These are phyloP conservation scores for Dasypus novemcinctus DNA, from an alignment of 2,113 vertebrate species.

Conservation along the genomic window DNA sequence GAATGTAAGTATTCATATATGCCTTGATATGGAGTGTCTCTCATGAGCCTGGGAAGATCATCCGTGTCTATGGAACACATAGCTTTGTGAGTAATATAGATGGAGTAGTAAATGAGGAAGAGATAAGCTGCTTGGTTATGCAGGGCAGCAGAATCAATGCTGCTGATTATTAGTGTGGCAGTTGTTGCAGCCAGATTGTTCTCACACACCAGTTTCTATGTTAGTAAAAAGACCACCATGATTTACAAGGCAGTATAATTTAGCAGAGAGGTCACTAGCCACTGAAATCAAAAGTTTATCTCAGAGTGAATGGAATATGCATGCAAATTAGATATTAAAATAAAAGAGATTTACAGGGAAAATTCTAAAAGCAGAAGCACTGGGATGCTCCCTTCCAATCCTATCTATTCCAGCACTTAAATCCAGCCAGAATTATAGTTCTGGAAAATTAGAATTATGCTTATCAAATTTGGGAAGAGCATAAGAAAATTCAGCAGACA, in stretches of 20 bases:
- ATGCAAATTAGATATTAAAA: slow-evolving; percentile 51
- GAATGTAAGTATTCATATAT: background rate
- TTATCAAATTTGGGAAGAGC: background rate
- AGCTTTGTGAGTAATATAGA: background rate
- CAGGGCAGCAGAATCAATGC: background rate
- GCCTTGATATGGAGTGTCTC: background rate
- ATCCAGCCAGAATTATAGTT: background rate
- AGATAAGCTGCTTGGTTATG: background rate
- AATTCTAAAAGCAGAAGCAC: slow-evolving; percentile 15
- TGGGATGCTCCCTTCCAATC: slow-evolving; percentile 27
- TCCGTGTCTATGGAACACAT: too few species aligned
- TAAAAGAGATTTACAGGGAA: slow-evolving; percentile 46
- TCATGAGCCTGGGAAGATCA: background rate
- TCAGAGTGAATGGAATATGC: background rate
- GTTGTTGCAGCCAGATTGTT: background rate
- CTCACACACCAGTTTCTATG: background rate
- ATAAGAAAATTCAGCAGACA: background rate
- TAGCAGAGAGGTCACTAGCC: background rate
- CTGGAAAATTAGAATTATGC: slow-evolving; percentile 23
- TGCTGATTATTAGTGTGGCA: background rate
- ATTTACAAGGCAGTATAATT: slow-evolving; percentile 25
- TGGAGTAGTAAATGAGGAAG: background rate
- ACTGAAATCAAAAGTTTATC: slow-evolving; percentile 9
- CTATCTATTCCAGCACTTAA: slow-evolving; percentile 33
- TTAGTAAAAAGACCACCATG: background rate